phyloP scores from a whole-genome alignment of 2,113 vertebrate genomes.

The Mesocricetus auratus region DNA sequence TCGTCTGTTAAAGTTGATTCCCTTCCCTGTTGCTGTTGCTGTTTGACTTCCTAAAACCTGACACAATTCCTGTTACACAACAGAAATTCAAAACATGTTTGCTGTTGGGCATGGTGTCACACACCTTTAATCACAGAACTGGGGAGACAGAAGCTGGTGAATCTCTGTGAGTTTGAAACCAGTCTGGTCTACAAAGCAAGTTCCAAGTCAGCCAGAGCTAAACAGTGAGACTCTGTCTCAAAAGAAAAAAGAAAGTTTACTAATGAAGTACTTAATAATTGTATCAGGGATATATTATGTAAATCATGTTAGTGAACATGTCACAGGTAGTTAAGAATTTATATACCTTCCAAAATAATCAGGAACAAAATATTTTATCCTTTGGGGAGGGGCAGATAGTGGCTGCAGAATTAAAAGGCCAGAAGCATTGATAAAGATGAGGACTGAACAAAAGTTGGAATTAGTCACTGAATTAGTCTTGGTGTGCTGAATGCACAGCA shows the following conservation, averaged over 20 bases:
- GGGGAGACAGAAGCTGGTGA: neutral
- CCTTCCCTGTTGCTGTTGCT: neutral
- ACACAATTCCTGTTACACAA: constrained; percentile 55
- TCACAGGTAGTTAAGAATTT: constrained; percentile 45
- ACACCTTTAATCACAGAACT: neutral
- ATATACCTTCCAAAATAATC: neutral
- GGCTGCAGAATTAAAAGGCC: neutral
- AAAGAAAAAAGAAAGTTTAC: constrained; percentile 57
- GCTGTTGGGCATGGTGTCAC: neutral
- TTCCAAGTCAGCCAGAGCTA: neutral
- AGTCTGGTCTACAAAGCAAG: neutral
- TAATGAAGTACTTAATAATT: constrained; percentile 65
- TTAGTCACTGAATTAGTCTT: neutral
- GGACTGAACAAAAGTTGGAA: constrained; percentile 17
- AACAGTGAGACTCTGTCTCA: neutral
- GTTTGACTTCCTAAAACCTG: constrained; percentile 10
- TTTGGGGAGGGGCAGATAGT: neutral
- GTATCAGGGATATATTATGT: constrained; percentile 16
- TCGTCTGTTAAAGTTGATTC: neutral
- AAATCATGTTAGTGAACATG: constrained; percentile 60
- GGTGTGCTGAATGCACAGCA: neutral
- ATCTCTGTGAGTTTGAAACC: neutral
- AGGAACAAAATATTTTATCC: constrained; percentile 14
- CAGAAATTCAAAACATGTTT: constrained; percentile 56
- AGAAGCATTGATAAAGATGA: neutral